phyloP scores from a whole-genome alignment of 2,797 vertebrate species.

The Myotis vivesi region DNA sequence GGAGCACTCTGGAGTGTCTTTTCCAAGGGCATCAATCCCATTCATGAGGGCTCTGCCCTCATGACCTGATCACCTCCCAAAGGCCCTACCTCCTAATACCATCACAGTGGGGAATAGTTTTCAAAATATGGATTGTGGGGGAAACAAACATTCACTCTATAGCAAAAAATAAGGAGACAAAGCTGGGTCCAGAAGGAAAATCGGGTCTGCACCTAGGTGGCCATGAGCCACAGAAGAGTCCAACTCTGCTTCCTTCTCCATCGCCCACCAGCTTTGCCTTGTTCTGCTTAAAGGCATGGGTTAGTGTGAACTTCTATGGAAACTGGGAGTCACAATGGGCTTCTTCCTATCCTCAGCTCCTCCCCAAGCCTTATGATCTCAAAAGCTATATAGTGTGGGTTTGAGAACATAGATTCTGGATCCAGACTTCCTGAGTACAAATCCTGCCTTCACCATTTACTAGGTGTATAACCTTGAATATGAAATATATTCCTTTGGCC shows the following conservation, averaged over 20 bases:
- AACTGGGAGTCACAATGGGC: background rate
- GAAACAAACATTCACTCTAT: background rate
- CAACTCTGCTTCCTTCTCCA: background rate
- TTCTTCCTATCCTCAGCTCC: background rate
- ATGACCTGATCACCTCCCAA: background rate
- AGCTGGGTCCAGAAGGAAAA: background rate
- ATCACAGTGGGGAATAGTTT: background rate
- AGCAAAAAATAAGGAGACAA: conserved; percentile 4
- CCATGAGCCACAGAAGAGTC: background rate
- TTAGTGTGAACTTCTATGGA: background rate
- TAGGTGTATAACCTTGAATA: background rate
- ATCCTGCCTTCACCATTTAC: background rate
- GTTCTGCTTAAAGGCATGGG: background rate
- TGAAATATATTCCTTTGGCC: background rate
- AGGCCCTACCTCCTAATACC: background rate
- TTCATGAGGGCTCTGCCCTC: background rate
- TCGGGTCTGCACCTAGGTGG: background rate
- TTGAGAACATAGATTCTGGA: background rate
- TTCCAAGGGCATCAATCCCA: background rate
- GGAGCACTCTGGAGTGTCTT: background rate
- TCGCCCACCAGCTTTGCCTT: background rate
- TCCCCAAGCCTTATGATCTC: background rate
- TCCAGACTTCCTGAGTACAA: background rate
- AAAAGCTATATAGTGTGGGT: background rate
- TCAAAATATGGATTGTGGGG: background rate